phyloP scores from a whole-genome alignment of 1,140 invertebrate genomes.

The Microplitis mediator region DNA sequence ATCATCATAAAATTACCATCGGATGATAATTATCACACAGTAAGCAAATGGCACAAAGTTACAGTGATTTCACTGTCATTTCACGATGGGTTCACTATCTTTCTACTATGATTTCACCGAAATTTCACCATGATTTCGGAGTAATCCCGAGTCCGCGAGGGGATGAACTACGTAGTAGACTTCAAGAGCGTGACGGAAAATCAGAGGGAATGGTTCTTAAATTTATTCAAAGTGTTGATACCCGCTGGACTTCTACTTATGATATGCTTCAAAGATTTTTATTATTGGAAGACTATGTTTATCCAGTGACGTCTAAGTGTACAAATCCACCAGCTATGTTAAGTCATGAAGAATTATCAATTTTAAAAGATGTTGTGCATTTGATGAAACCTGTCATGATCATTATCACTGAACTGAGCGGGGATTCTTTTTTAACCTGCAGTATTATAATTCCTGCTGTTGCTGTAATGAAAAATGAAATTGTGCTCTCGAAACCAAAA shows the following conservation, averaged over 20 bases:
- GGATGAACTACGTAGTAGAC: constrained; percentile 17
- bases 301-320: constrained; percentile 44
- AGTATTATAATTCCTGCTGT: constrained; percentile 55
- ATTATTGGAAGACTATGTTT: constrained; percentile 39
- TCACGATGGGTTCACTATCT: too few species aligned
- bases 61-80: too few species aligned
- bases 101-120: too few species aligned
- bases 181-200: constrained; percentile 33
- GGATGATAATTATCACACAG: too few species aligned
- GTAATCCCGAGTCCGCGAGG: too few species aligned
- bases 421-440: constrained; percentile 54
- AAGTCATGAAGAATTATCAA: constrained; percentile 39
- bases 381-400: constrained; percentile 49
- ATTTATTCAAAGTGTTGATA: constrained; percentile 44
- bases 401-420: constrained; percentile 54
- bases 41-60: too few species aligned
- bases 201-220: constrained; percentile 27
- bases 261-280: constrained; percentile 47
- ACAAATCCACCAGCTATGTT: constrained; percentile 46
- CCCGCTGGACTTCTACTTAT: constrained; percentile 48
- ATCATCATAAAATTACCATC: too few species aligned
- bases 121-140: too few species aligned
- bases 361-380: constrained; percentile 41
- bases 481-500: constrained; percentile 35
- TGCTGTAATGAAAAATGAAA: constrained; percentile 45